Evolutionary conservation across 2,113 vertebrate genomes (phyloP).

Genomic region (Leptobrachium leishanense): DNA sequence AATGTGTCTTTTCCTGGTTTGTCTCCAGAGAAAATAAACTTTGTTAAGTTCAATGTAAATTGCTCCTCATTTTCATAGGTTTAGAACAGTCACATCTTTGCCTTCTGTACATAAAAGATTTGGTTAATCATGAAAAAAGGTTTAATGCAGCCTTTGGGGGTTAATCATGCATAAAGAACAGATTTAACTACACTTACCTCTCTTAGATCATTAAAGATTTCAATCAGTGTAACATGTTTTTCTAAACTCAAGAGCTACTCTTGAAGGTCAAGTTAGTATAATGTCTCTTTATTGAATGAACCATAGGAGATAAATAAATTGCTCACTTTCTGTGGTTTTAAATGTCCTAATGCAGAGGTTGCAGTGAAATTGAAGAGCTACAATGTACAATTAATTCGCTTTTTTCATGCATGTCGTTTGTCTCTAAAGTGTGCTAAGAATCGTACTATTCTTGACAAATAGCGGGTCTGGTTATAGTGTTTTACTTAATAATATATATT

Average conservation of each 20-base stretch:
- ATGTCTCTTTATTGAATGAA: constrained; percentile 43
- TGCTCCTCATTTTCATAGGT: constrained; percentile 28
- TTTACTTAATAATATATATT: constrained; percentile 11
- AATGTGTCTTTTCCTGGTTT: constrained; percentile 2
- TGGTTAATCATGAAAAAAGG: constrained; percentile 42
- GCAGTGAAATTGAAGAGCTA: constrained; percentile 4
- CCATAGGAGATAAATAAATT: constrained; percentile 47
- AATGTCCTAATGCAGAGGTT: constrained; percentile 26
- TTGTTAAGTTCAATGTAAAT: constrained; percentile 33
- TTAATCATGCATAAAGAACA: constrained; percentile 44
- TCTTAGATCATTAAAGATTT: constrained; percentile 48
- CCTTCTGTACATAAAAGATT: constrained; percentile 44
- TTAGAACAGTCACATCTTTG: constrained; percentile 23
- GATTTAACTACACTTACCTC: constrained; percentile 30
- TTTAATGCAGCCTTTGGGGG: constrained; percentile 45
- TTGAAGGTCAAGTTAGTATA: constrained; percentile 47
- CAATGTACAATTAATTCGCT: constrained; percentile 24
- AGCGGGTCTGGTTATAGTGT: constrained; percentile 13
- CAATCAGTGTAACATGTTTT: constrained; percentile 40
- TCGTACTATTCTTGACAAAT: constrained; percentile 1
- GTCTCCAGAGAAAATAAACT: constrained; percentile 27
- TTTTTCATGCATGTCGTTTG: constrained; percentile 13
- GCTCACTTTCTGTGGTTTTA: constrained; percentile 29
- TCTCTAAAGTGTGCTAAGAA: background rate
- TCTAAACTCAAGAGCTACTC: constrained; percentile 27